Evolutionary conservation across 1,140 invertebrate genomes (phyloP), one percentile per base, ranked within the genome.

Genomic region (Bombus cullumanus): DNA sequence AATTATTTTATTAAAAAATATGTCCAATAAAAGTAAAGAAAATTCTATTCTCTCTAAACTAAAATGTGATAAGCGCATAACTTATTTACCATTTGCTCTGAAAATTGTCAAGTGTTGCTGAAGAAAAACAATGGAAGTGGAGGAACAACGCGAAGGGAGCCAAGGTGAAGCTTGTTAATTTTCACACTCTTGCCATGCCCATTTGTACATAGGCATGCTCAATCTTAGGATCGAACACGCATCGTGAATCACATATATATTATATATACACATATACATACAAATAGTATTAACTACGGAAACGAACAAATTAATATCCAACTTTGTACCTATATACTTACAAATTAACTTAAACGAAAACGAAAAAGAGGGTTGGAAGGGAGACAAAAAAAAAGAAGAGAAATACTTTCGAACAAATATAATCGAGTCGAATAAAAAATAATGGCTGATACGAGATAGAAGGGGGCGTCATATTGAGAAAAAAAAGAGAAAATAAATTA

Each of bases 301-400:
- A 89, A 91, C 87, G 86, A 92, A 93, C 90, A 90, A 93, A 93
- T 94, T 92, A 93, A 94, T 94, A 94, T 93, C 91, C 91, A 91
- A 94, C 93, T 94, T 94, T 94, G 93, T 94, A 94, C 93, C 92
- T 94, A 94, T 94, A 93, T 93, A 94, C 88, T 92, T 93, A 92
- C 93, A 92, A 62, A 93, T 94, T 92, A 92, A 91, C 83, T 53
- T 64, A 88, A 72, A 86, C 85, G 62, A 83, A 88, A 69, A 87
- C 41, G 86, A 77, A 83, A 75, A 25, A 81, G 53, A 64, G 18
- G 22, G 41, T n/a, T 22, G 72, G 53, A 41, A 12, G 15, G 41
- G 68, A 72, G 25, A 80, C 22, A 69, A 76, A 59, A 78, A 78
- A 47, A 3, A 47, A 5, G 43, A 15, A 37, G 8, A 28, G 12